These are phyloP conservation scores for Lepilemur ruficaudatus DNA, from an alignment of 2,797 vertebrate genomes.

Conservation along the genomic window DNA sequence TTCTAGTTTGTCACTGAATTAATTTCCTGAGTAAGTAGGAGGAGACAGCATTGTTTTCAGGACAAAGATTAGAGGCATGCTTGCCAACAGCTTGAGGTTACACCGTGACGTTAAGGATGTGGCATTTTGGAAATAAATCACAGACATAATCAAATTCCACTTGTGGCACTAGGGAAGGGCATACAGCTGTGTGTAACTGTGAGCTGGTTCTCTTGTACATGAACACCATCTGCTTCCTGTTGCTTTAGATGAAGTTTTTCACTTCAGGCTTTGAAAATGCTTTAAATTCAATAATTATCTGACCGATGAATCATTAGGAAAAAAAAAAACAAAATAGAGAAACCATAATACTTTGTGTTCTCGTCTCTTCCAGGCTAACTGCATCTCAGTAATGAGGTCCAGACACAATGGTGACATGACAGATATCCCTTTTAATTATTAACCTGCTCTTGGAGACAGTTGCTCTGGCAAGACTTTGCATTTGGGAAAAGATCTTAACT, in stretches of 20 bases:
- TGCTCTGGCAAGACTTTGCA: not conserved
- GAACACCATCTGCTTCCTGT: constrained; percentile 55
- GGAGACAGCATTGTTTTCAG: constrained; percentile 33
- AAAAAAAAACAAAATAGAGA: not conserved
- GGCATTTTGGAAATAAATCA: constrained; percentile 55
- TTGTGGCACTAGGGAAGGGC: not conserved
- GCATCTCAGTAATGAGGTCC: not conserved
- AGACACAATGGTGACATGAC: not conserved
- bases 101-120: not conserved
- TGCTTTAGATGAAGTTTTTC: constrained; percentile 48
- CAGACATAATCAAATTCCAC: constrained; percentile 28
- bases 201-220: not conserved
- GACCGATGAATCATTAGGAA: not conserved
- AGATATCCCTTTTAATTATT: not conserved
- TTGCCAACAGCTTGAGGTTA: not conserved
- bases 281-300: constrained; percentile 1
- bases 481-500: not conserved
- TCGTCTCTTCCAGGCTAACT: not conserved
- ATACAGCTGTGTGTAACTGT: constrained; percentile 18
- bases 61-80: not conserved
- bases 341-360: not conserved
- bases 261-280: constrained; percentile 38
- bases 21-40: constrained; percentile 26
- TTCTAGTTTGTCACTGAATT: constrained; percentile 14
- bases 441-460: not conserved